Percentiles rank a stretch among this genome's conserved stretches.
Evolutionary conservation across 2,888 invertebrate genomes (phyloP).

Genomic region (Habrosyne pyritoides): DNA sequence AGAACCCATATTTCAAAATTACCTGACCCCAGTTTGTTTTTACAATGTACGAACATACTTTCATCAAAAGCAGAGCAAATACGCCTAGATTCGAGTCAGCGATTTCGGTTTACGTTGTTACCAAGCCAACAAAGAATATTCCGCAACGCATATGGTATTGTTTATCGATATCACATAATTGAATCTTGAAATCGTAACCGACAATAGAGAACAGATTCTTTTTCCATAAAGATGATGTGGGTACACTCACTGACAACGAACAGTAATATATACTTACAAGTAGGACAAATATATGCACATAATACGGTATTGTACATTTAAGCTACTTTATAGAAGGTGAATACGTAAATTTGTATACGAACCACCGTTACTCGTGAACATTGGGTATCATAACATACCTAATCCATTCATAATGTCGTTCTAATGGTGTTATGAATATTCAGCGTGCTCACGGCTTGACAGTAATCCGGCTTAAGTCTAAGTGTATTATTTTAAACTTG

Average conservation of each 20-base stretch:
- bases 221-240: constrained; percentile 30
- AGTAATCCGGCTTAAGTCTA: constrained; percentile 43
- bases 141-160: constrained; percentile 67
- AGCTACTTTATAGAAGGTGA: background rate
- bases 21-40: background rate
- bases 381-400: constrained; percentile 40
- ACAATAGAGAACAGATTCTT: constrained; percentile 47
- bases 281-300: constrained; percentile 6
- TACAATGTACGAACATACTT: constrained; percentile 12
- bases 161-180: constrained; percentile 73
- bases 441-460: constrained; percentile 40
- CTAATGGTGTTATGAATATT: constrained; percentile 57
- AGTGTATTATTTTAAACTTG: constrained; percentile 27
- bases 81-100: constrained; percentile 37
- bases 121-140: constrained; percentile 67
- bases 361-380: constrained; percentile 33
- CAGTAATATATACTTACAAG: background rate
- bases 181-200: constrained; percentile 70
- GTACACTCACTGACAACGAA: background rate
- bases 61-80: constrained; percentile 53
- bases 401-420: constrained; percentile 49
- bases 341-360: constrained; percentile 7
- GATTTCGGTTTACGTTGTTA: constrained; percentile 60
- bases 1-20: background rate
- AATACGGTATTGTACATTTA: background rate